Evolutionary conservation across 2,113 vertebrate genomes (phyloP).

Genomic region (Zosterops pallidus): DNA sequence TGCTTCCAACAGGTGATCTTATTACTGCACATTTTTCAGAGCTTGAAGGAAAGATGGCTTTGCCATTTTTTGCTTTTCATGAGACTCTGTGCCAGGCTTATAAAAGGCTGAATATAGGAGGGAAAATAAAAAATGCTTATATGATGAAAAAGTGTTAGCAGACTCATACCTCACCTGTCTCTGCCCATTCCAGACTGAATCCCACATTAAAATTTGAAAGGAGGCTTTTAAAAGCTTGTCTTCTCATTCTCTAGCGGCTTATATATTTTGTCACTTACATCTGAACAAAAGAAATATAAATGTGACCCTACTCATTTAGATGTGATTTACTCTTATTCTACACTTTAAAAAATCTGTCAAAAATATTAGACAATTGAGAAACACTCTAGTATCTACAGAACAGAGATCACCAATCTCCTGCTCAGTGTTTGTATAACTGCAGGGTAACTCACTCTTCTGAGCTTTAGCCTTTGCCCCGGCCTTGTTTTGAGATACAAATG

Average conservation of each 20-base stretch:
- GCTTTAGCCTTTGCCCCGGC: slow-evolving; percentile 14
- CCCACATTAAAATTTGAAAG: neutral
- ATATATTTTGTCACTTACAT: neutral
- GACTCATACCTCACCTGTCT: neutral
- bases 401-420: neutral
- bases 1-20: neutral
- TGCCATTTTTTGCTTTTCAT: neutral
- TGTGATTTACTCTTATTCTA: neutral
- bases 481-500: neutral
- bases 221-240: neutral
- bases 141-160: neutral
- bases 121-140: neutral
- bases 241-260: neutral
- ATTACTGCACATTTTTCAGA: neutral
- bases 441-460: neutral
- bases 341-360: neutral
- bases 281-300: neutral
- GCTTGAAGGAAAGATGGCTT: neutral
- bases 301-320: neutral
- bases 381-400: neutral
- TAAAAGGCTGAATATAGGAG: neutral
- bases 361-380: neutral
- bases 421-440: neutral
- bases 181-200: neutral
- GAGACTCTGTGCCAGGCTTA: neutral